Evolutionary conservation across 2,888 invertebrate genomes (phyloP).

Genomic region (Drosophila quasianomalipes): DNA sequence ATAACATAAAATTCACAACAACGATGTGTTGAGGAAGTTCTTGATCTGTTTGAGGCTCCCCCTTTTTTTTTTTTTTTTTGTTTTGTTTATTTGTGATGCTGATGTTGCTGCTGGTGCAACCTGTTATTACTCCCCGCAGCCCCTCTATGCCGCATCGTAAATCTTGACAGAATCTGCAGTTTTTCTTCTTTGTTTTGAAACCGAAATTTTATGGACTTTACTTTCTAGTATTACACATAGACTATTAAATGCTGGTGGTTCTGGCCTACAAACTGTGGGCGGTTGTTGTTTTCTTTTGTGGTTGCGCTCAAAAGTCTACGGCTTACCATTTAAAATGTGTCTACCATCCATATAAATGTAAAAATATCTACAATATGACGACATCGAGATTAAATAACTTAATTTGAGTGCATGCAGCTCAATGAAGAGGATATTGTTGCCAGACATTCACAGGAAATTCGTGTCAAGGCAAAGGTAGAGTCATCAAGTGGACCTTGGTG

Average conservation of each 20-base stretch:
- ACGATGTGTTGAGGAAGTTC: conserved; percentile 59
- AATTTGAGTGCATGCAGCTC: conserved; percentile 29
- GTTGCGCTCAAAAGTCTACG: conserved; percentile 35
- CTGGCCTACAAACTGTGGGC: conserved; percentile 63
- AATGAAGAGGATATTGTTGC: conserved; percentile 48
- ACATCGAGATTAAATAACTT: conserved; percentile 43
- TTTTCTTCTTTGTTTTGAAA: conserved; percentile 43
- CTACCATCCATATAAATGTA: conserved; percentile 8
- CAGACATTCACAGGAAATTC: conserved; percentile 5
- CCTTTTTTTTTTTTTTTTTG: conserved; percentile 30
- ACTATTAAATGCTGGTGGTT: conserved; percentile 57
- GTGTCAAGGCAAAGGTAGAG: conserved; percentile 60
- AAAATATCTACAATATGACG: conserved; percentile 47
- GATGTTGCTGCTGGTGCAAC: conserved; percentile 54
- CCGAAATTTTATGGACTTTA: conserved; percentile 59
- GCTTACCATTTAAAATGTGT: conserved; percentile 28
- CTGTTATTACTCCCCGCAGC: conserved; percentile 47
- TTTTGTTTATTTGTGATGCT: conserved; percentile 64
- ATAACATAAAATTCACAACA: conserved; percentile 53
- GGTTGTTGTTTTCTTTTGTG: conserved; percentile 66
- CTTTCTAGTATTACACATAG: conserved; percentile 65
- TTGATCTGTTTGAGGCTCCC: conserved; percentile 23
- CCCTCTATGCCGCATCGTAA: conserved; percentile 45
- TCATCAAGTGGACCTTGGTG: conserved; percentile 22
- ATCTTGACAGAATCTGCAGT: conserved; percentile 48